Evolutionary conservation across 1,140 invertebrate genomes (phyloP).

Genomic region (Polypedilum vanderplanki): DNA sequence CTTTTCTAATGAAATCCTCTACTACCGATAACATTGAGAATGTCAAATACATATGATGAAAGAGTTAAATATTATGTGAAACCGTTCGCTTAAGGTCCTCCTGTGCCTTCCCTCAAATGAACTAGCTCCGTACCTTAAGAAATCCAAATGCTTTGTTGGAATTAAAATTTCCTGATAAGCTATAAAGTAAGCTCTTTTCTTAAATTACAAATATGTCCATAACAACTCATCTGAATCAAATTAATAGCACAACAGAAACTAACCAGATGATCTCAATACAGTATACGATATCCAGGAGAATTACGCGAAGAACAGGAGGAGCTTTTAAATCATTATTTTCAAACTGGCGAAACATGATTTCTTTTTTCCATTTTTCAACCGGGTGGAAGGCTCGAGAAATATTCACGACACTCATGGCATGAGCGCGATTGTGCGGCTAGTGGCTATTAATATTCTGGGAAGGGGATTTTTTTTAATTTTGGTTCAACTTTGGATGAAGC

Average conservation of each 20-base stretch:
- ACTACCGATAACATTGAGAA: neutral
- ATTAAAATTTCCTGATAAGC: conserved; percentile 7
- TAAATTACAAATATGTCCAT: no score
- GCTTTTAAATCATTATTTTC: neutral
- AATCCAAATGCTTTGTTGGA: neutral
- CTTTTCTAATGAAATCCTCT: conserved; percentile 12
- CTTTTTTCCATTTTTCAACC: conserved; percentile 14
- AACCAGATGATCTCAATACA: conserved; percentile 1
- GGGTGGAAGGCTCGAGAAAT: neutral
- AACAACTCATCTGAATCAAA: no score
- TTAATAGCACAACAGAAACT: conserved; percentile 2
- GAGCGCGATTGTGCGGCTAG: no score
- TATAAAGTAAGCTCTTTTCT: conserved; percentile 1
- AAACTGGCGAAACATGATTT: conserved; percentile 6
- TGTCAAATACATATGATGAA: neutral
- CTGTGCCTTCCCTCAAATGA: neutral
- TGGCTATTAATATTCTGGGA: conserved; percentile 30
- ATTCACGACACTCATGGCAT: neutral
- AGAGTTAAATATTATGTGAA: neutral
- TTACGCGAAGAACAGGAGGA: neutral
- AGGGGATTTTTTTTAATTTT: conserved; percentile 33
- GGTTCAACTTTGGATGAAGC: conserved; percentile 32
- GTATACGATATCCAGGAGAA: conserved; percentile 26
- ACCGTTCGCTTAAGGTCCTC: neutral
- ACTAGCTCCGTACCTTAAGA: neutral